Evolutionary conservation across 2,797 vertebrate species (phyloP), one percentile per base, ranked within the genome.

Genomic region (Arremon brunneinucha): DNA sequence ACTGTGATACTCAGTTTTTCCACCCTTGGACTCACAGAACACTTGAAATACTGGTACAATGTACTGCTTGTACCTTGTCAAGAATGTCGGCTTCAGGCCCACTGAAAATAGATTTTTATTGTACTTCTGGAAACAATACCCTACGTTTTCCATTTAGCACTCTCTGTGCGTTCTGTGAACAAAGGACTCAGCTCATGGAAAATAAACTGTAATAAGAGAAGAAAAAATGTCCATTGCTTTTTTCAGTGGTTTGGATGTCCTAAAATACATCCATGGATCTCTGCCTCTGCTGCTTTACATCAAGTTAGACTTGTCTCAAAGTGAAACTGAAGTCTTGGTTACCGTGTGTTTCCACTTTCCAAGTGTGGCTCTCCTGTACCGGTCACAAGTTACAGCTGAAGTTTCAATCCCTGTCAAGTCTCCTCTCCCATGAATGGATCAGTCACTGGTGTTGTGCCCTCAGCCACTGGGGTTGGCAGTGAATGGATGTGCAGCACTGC

Each of bases 61-160:
- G 37, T 60, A 50, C 41, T 90, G 83, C 85, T 92, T 63, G 60
- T 63, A 63, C 59, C 83, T 89, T 69, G 63, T 91, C 87, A 70
- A 90, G 74, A 94, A 86, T 78, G 63, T 91, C 47, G 0, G 82
- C 87, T 90, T 76, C 49, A 55, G 74, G 82, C 93, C 69, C 89
- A 90, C 79, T 95, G 91, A 43, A 93, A 90, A 84, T 57, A 90
- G 93, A 86, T 94, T 96, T 95, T 94, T 93, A 92, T 93, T 93
- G 83, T 91, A 90, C 87, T 91, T 88, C 89, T 93, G 93, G 93
- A 97, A 97, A 96, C 94, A 94, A 88, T 93, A 70, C 64, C 69
- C 83, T 47, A 57, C 32, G 14, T 93, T 96, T 93, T 93, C 93
- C 89, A 77, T 84, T 91, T 79, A 94, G 93, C 72, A 90, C 87